Percentiles rank a stretch among this genome's conserved stretches.
Evolutionary conservation across 2,888 invertebrate species (phyloP).

Genomic region (Aphidoletes aphidimyza): DNA sequence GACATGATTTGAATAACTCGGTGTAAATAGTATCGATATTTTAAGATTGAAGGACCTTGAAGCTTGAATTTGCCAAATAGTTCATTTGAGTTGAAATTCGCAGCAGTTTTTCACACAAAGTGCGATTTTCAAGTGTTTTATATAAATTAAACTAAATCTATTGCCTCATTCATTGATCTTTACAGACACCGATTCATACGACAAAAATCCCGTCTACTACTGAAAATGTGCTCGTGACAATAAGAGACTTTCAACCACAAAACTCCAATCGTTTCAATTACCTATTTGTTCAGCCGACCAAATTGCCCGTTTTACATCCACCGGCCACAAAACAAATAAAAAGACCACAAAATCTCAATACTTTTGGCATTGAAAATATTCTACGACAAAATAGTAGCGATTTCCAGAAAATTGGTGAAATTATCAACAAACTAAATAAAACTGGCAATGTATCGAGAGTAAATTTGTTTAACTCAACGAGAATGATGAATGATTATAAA

Average conservation of each 20-base stretch:
- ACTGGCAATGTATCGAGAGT: not conserved
- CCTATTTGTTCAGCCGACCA: not conserved
- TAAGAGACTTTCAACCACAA: conserved; percentile 19
- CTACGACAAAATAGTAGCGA: not conserved
- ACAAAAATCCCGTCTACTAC: not conserved
- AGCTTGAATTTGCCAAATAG: too few relatives aligned
- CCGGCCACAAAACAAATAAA: not conserved
- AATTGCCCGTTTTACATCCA: not conserved
- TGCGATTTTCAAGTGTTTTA: too few relatives aligned
- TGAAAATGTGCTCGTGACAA: not conserved
- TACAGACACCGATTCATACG: not conserved
- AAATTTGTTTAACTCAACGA: conserved; percentile 8
- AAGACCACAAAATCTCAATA: not conserved
- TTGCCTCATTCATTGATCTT: not conserved
- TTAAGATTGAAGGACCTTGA: too few relatives aligned
- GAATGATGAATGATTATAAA: too few relatives aligned
- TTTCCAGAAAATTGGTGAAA: not conserved
- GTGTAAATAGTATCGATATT: too few relatives aligned
- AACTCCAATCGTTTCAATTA: not conserved
- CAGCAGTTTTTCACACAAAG: too few relatives aligned
- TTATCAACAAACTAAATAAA: conserved; percentile 4
- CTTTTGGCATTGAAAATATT: conserved; percentile 16
- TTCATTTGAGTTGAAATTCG: too few relatives aligned
- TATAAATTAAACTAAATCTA: too few relatives aligned
- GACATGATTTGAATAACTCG: too few relatives aligned